Conservation (phyloP, 2,797 vertebrate species). For the Prionace glauca region DNA sequence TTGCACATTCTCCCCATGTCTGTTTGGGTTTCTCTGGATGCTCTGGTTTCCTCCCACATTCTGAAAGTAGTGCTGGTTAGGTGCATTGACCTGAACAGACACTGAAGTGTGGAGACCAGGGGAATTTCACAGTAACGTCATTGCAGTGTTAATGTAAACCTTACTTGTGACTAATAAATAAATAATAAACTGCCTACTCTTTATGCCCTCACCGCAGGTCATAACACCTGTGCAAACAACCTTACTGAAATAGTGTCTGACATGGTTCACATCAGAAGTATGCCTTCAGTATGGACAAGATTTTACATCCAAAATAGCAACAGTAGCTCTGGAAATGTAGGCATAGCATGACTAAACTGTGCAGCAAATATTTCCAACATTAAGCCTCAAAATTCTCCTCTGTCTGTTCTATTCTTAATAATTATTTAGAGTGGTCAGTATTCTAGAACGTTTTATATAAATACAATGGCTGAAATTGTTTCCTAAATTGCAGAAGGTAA, state of each 20-base stretch:
- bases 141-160: too few relatives aligned
- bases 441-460: background rate
- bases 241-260: background rate
- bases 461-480: background rate
- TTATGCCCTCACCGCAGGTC: background rate
- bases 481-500: background rate
- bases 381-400: background rate
- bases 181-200: background rate
- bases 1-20: too few relatives aligned
- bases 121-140: too few relatives aligned
- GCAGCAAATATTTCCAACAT: background rate
- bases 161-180: too few relatives aligned
- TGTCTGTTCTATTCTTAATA: background rate
- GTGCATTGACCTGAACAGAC: too few relatives aligned
- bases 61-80: too few relatives aligned
- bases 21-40: too few relatives aligned
- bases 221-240: background rate
- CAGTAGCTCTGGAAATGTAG: background rate
- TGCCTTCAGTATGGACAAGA: background rate
- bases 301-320: background rate
- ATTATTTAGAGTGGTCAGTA: background rate
- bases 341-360: background rate
- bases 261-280: background rate
- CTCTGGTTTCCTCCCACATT: too few relatives aligned
- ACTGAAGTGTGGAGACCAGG: too few relatives aligned